Percentiles rank a stretch among this genome's conserved stretches.
Evolutionary conservation across 2,888 invertebrate genomes (phyloP).

Genomic region (Nephrotoma guestfalica): DNA sequence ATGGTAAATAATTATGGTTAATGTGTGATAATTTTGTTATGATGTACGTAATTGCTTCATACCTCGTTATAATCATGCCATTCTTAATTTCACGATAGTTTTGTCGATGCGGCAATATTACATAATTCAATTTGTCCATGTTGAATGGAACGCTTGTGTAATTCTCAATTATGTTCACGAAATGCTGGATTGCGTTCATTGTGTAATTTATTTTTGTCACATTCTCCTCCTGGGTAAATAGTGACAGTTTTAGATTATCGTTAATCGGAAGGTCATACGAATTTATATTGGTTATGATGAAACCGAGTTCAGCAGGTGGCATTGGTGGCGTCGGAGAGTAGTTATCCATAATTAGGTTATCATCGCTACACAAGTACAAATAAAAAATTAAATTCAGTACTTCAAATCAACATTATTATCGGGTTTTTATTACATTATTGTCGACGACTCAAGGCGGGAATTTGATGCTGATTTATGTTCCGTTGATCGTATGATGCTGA

Average conservation of each 20-base stretch:
- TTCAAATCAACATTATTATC: neutral
- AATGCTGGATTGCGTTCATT: slow-evolving; percentile 6
- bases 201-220: slow-evolving; percentile 5
- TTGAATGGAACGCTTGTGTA: neutral
- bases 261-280: slow-evolving; percentile 2
- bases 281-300: slow-evolving; percentile 7
- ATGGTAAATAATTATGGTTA: neutral
- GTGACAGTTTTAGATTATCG: slow-evolving; percentile 6
- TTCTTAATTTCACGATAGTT: slow-evolving; percentile 6
- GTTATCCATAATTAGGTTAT: slow-evolving; percentile 7
- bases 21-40: neutral
- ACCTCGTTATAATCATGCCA: slow-evolving; percentile 8
- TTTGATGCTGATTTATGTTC: slow-evolving; percentile 7
- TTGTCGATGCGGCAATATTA: slow-evolving; percentile 6
- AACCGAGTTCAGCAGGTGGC: slow-evolving; percentile 8
- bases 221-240: slow-evolving; percentile 7
- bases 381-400: neutral
- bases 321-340: slow-evolving; percentile 8
- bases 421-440: neutral
- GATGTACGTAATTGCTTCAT: neutral
- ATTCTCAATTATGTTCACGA: slow-evolving; percentile 6
- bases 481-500: slow-evolving; percentile 5
- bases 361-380: neutral
- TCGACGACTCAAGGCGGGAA: slow-evolving; percentile 5
- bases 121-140: slow-evolving; percentile 7